Evolutionary conservation across 2,113 vertebrate genomes (phyloP).

Genomic region (Accipiter cooperii): DNA sequence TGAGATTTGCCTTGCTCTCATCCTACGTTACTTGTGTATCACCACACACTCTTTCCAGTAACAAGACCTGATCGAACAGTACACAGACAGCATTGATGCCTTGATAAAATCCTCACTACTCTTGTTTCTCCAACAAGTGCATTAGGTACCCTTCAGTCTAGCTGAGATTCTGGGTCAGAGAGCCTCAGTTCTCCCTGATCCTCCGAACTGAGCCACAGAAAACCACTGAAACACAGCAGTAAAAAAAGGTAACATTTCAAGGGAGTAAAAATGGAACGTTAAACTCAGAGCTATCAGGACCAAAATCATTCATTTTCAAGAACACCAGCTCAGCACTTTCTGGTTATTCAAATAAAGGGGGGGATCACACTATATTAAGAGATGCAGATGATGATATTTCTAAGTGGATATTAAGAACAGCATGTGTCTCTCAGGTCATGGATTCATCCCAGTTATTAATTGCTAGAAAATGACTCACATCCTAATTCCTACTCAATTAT

Average conservation of each 20-base stretch:
- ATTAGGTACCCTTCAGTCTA: background rate
- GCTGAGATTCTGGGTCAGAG: background rate
- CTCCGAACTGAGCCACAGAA: background rate
- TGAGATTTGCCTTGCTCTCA: background rate
- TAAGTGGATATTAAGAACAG: background rate
- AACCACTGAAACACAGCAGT: background rate
- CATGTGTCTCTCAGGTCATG: background rate
- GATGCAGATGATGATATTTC: background rate
- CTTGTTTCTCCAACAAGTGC: background rate
- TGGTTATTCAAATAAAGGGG: background rate
- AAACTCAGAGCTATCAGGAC: background rate
- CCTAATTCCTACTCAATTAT: background rate
- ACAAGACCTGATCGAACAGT: background rate
- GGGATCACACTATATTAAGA: background rate
- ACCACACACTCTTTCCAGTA: background rate
- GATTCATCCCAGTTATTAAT: background rate
- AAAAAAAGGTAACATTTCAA: background rate
- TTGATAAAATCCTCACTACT: background rate
- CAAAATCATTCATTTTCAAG: background rate
- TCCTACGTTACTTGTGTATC: rapidly evolving
- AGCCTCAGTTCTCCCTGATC: background rate
- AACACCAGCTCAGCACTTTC: background rate
- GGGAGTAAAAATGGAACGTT: background rate
- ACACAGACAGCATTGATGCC: background rate
- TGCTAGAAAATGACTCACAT: conserved; percentile 1